Base-by-base conservation (phyloP, 1,140 invertebrate species). In the Episyrphus balteatus region DNA sequence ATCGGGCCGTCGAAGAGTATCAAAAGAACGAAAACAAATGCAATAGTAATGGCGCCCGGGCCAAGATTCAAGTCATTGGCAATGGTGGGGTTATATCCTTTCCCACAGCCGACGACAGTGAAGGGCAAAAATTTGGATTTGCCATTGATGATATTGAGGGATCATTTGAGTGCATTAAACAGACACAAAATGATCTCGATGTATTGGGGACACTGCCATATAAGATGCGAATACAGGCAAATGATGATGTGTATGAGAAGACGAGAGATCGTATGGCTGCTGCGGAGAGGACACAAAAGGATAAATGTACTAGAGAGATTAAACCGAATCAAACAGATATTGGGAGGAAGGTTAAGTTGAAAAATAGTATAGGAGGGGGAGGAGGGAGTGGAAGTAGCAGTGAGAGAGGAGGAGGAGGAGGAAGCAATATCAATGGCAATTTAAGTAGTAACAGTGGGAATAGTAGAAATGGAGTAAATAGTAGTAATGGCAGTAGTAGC, bases 171-270 rank as follows among this genome's bases (percentile, higher is more conserved):
- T 94, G 89, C 70, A 77, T 93, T 56, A 80, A 88, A 62, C 84
- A 90, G 71, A 75, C 71, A 46, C 69, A 70, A 47, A 74, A 77
- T 54, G 74, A 74, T 57, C 70, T 92, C 69, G 83, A 88, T 70
- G 82, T 82, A 50, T 78, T 92, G 62, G 91, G 91, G 46, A 75
- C 83, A 41, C 74, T 94, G 69, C 80, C 83, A 45, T 78, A 81
- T 60, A 87, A 86, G 64, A 88, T 95, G 79, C 80, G 85, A 45
- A 84, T 95, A 51, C 84, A 87, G 63, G 92, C 92, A 54, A 94
- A 92, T 55, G 92, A 95, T 66, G 91, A 96, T 73, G 86, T 92
- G 46, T 95, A 94, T 68, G 88, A 92, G 71, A 81, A 83, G 47
- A 95, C 92, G 52, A 80, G 83, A 70, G 81, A 85, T 65, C 81